Conservation (phyloP, 2,113 vertebrate species). For the Salvelinus fontinalis region DNA sequence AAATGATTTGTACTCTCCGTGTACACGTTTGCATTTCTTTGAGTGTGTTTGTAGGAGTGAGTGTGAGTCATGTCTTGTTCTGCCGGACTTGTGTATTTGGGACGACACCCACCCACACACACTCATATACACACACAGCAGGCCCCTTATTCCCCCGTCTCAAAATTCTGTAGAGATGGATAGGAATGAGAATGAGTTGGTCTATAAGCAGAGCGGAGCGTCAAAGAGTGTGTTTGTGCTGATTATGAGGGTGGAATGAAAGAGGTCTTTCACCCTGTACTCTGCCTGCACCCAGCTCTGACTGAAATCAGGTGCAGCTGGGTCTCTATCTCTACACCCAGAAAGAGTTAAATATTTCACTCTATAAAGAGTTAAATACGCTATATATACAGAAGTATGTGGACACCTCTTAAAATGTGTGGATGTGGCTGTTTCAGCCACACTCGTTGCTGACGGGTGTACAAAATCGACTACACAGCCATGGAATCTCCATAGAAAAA, state of each 20-base stretch:
- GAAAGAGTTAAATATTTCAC: not conserved
- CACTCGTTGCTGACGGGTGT: too few species aligned
- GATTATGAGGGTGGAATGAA: slow-evolving; percentile 53
- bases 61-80: not conserved
- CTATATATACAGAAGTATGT: too few species aligned
- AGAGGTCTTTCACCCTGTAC: slow-evolving; percentile 43
- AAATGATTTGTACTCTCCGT: slow-evolving; percentile 72
- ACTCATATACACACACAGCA: slow-evolving; percentile 38
- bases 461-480: too few species aligned
- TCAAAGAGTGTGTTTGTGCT: slow-evolving; percentile 65
- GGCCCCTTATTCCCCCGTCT: slow-evolving; percentile 41
- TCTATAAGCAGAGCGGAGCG: slow-evolving; percentile 33
- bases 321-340: slow-evolving; percentile 10
- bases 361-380: too few species aligned
- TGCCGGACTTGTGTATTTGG: slow-evolving; percentile 21
- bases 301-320: slow-evolving; percentile 58
- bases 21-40: not conserved
- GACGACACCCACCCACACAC: slow-evolving; percentile 1
- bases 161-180: slow-evolving; percentile 35
- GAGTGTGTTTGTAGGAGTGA: slow-evolving; percentile 2
- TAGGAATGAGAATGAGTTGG: slow-evolving; percentile 63
- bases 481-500: too few species aligned
- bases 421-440: too few species aligned
- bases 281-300: slow-evolving; percentile 2
- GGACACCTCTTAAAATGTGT: too few species aligned